Conservation (phyloP, 2,888 invertebrate species). For the Drosophila lacicola region DNA sequence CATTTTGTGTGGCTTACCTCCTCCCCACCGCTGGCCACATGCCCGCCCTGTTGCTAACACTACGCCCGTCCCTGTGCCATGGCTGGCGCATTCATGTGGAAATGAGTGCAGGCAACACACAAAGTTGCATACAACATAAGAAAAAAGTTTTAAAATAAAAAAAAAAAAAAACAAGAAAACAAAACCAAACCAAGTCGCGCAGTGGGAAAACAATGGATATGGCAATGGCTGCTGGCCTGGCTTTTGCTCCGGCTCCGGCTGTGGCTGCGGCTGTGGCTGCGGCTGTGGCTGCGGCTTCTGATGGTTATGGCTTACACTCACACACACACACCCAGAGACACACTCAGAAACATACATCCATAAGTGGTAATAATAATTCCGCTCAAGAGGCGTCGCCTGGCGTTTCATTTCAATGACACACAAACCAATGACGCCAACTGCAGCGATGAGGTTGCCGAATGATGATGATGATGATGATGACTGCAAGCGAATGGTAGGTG, state of each 20-base stretch:
- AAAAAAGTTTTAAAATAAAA: slow-evolving; percentile 15
- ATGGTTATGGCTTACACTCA: slow-evolving; percentile 49
- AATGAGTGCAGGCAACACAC: slow-evolving; percentile 74
- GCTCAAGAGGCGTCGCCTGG: slow-evolving; percentile 83
- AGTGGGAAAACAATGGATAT: slow-evolving; percentile 69
- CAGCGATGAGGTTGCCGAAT: slow-evolving; percentile 51
- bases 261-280: slow-evolving; percentile 17
- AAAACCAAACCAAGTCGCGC: slow-evolving; percentile 57
- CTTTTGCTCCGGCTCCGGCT: slow-evolving; percentile 34
- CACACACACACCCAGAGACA: slow-evolving; percentile 8
- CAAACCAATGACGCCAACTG: slow-evolving; percentile 63
- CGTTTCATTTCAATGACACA: slow-evolving; percentile 84
- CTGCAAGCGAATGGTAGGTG: slow-evolving; percentile 57
- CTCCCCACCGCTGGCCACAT: not conserved
- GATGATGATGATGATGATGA: slow-evolving; percentile 29
- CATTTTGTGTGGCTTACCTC: slow-evolving; percentile 30
- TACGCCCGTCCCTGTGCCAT: slow-evolving; percentile 17
- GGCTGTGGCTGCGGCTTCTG: slow-evolving; percentile 46
- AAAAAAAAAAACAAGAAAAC: slow-evolving; percentile 24
- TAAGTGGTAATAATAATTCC: slow-evolving; percentile 83
- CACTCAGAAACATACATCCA: slow-evolving; percentile 35
- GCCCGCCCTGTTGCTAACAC: slow-evolving; percentile 10
- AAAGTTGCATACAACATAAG: slow-evolving; percentile 66
- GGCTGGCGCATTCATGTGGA: slow-evolving; percentile 74
- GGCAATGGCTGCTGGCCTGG: slow-evolving; percentile 57